Conservation (phyloP, 2,797 vertebrate species). For the Tarsius wallacei region DNA sequence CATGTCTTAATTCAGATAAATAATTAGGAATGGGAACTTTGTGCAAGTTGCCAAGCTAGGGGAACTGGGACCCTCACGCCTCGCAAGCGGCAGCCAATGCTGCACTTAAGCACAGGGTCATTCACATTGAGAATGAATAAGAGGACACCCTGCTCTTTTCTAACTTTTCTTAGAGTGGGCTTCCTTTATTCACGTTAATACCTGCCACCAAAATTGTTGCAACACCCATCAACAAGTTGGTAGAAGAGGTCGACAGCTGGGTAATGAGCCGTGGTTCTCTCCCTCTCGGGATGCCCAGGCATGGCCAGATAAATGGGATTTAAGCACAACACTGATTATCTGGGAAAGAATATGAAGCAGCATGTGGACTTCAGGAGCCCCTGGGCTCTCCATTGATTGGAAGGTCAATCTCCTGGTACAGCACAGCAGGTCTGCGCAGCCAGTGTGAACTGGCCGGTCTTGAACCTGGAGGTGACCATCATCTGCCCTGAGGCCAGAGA, state of each 20-base stretch:
- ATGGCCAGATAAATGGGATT: neutral
- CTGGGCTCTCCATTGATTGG: neutral
- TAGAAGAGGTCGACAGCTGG: neutral
- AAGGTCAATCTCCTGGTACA: neutral
- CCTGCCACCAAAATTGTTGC: neutral
- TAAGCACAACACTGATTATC: neutral
- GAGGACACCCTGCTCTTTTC: neutral
- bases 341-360: neutral
- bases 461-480: neutral
- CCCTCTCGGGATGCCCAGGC: neutral
- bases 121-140: neutral
- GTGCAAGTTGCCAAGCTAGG: neutral
- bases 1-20: neutral
- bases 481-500: neutral
- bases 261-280: neutral
- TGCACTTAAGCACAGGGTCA: neutral
- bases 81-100: neutral
- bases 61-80: neutral
- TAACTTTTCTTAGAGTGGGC: neutral
- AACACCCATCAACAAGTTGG: neutral
- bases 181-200: neutral
- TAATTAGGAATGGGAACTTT: neutral
- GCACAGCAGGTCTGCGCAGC: neutral
- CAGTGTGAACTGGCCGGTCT: neutral
- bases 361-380: neutral